Evolutionary conservation across 1,140 invertebrate genomes (phyloP), one percentile per base, ranked within the genome.

Genomic region (Macrostomum lignano): DNA sequence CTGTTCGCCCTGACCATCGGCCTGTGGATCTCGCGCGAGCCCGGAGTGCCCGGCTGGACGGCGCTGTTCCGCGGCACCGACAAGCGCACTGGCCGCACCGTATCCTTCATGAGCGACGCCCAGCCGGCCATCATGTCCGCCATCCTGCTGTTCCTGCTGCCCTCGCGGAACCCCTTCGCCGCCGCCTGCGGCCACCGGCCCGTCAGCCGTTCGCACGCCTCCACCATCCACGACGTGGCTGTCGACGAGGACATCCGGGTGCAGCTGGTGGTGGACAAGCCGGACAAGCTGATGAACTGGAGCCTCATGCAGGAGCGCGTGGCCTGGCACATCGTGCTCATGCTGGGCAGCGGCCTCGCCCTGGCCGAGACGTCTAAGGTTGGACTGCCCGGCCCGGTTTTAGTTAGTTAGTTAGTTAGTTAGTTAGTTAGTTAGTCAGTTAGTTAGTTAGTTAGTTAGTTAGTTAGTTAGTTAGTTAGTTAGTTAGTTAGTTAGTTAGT

Each of bases 21-120:
- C n/a, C 59, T 86, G 36, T 88, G 79, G 72, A 72, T 86, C 49
- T 76, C 81, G 49, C 65, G 77, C 25, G 68, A 71, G 30, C 78
- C 79, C 0, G 71, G 72, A 36, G 67, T 76, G 40, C 51, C 55
- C 1, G 76, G 76, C 11, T 82, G 76, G 66, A 49, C 46, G 2
- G 38, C 39, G 20, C 38, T 56, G 9, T 58, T 66, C 31, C 33
- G 29, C 33, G 30, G 14, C 28, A 21, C 9, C 36, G 37, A 46
- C 46, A 42, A 36, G 38, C 13, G 10, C 11, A 17, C 15, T 20
- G 6, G 31, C 22, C 10, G 7, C 5, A 13, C 26, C 6, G 38
- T 28, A 38, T 25, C 36, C 51, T 48, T 13, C 41, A 63, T 62
- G 0, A 56, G 56, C 9, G 50, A 52, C 37, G 45, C 47, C 6